These are phyloP conservation scores for Mustela nigripes DNA, from an alignment of 2,113 vertebrate genomes.

Conservation along the genomic window DNA sequence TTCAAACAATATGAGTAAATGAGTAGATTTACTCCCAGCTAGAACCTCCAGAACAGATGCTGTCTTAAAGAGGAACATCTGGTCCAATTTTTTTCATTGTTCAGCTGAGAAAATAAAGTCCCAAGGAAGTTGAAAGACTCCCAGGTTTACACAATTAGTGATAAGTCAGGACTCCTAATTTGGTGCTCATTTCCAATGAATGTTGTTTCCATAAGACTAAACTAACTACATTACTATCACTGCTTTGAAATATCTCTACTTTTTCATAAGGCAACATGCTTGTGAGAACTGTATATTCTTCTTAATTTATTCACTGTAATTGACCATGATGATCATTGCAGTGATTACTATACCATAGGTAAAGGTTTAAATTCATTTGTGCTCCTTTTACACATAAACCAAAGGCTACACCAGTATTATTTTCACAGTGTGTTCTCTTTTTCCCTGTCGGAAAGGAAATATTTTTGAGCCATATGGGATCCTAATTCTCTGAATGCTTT, in stretches of 20 bases:
- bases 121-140: constrained; percentile 37
- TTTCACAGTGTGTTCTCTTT: constrained; percentile 82
- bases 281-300: not conserved
- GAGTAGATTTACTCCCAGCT: not conserved
- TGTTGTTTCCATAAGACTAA: constrained; percentile 27
- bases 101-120: constrained; percentile 49
- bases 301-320: constrained; percentile 55
- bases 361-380: constrained; percentile 63
- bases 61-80: constrained; percentile 54
- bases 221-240: not conserved
- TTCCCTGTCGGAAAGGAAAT: constrained; percentile 78
- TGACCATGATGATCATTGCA: constrained; percentile 37
- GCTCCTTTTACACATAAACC: constrained; percentile 45
- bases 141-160: constrained; percentile 11
- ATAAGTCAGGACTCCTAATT: constrained; percentile 53
- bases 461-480: constrained; percentile 85
- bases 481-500: constrained; percentile 84
- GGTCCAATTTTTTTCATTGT: constrained; percentile 34
- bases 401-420: constrained; percentile 70
- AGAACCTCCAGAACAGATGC: constrained; percentile 8
- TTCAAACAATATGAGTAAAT: not conserved
- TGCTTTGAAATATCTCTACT: constrained; percentile 20
- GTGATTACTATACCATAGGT: constrained; percentile 29
- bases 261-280: constrained; percentile 2
- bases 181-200: constrained; percentile 20